These are phyloP conservation scores for Colaptes auratus DNA, from an alignment of 2,113 vertebrate species.

Conservation along the genomic window DNA sequence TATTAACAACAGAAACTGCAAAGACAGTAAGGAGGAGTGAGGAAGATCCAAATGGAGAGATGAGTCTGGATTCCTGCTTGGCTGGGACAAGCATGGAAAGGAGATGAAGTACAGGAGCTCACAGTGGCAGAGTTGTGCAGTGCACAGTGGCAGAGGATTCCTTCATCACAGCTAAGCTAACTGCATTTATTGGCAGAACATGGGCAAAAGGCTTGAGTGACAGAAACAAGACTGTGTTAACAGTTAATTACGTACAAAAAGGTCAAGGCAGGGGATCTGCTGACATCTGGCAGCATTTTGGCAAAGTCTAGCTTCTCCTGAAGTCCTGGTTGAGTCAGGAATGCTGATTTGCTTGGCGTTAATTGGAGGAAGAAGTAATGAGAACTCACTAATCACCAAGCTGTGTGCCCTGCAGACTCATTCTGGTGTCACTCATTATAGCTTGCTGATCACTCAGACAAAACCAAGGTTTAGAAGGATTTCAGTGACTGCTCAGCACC, in stretches of 20 bases:
- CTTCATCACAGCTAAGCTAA: background rate
- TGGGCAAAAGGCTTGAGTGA: background rate
- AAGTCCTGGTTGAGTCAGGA: background rate
- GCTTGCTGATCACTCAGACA: slow-evolving; percentile 8
- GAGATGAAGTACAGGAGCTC: background rate
- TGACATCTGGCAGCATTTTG: slow-evolving; percentile 22
- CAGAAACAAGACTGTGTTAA: background rate
- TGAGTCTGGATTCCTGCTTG: background rate
- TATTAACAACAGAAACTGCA: background rate
- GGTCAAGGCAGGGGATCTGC: background rate
- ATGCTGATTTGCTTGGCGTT: background rate
- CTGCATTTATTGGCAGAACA: background rate
- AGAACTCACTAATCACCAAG: slow-evolving; percentile 15
- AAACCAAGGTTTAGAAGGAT: background rate
- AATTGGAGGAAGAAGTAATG: slow-evolving; percentile 12
- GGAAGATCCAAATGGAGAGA: background rate
- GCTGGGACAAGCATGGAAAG: background rate
- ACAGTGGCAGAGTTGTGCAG: background rate
- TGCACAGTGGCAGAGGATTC: too few relatives aligned
- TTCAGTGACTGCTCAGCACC: background rate
- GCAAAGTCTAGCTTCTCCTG: slow-evolving; percentile 13
- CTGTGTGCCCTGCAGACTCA: background rate
- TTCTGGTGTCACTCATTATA: background rate
- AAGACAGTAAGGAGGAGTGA: background rate
- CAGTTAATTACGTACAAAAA: background rate